Evolutionary conservation across 2,797 vertebrate species (phyloP).

Genomic region (Merluccius polli): DNA sequence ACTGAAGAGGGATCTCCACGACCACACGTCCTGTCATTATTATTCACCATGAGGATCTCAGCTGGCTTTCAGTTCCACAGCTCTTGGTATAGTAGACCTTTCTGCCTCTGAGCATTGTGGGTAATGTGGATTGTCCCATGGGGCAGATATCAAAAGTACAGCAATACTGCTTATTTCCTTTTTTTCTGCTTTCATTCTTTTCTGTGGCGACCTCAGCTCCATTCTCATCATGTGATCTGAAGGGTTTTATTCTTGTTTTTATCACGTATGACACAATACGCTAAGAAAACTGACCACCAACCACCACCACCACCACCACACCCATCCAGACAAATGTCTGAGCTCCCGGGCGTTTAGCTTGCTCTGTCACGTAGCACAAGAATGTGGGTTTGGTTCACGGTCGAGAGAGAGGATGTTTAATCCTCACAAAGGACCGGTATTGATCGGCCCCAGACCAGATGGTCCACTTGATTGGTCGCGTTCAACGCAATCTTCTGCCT

Average conservation of each 20-base stretch:
- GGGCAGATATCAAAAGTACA: constrained; percentile 36
- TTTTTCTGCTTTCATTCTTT: constrained; percentile 25
- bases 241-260: constrained; percentile 24
- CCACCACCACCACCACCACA: constrained; percentile 5
- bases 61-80: constrained; percentile 19
- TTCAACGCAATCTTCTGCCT: not conserved
- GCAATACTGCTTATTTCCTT: constrained; percentile 37
- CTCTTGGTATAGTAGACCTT: constrained; percentile 14
- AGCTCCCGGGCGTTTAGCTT: constrained; percentile 9
- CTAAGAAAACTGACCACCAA: constrained; percentile 30
- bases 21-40: constrained; percentile 42
- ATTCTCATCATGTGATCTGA: constrained; percentile 52
- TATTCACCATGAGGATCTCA: constrained; percentile 38
- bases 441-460: not conserved
- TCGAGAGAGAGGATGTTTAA: constrained; percentile 38
- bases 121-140: constrained; percentile 49
- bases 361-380: constrained; percentile 52
- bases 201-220: constrained; percentile 47
- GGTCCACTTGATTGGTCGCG: not conserved
- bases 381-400: constrained; percentile 48
- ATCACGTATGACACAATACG: constrained; percentile 27
- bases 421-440: constrained; percentile 18
- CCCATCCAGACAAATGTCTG: constrained; percentile 26
- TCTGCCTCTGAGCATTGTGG: constrained; percentile 27
- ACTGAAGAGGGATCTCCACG: constrained; percentile 17